phyloP scores from a whole-genome alignment of 2,113 vertebrate species.

The Nanorana parkeri region DNA sequence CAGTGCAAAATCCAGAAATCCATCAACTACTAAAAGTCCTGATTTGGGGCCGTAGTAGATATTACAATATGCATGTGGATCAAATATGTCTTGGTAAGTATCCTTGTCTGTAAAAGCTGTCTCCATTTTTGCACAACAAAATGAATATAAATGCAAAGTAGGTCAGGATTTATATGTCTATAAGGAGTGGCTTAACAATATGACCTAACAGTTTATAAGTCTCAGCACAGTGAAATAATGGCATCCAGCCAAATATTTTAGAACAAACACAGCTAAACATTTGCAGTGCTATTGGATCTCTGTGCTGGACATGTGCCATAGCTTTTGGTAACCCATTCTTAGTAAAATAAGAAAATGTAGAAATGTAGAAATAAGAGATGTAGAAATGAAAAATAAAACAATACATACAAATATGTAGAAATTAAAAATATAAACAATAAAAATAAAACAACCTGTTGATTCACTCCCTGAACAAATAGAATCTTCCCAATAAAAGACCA shows the following conservation, averaged over 20 bases:
- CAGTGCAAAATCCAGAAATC: conserved; percentile 62
- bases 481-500: no score
- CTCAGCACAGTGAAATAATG: background rate
- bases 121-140: conserved; percentile 50
- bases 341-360: background rate
- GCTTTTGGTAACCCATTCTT: conserved; percentile 17
- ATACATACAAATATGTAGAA: no score
- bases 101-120: conserved; percentile 65
- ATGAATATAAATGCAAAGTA: background rate
- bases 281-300: background rate
- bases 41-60: conserved; percentile 64
- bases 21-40: conserved; percentile 58
- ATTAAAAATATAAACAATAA: no score
- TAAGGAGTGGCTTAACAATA: background rate
- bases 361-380: background rate
- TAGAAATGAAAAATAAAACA: no score
- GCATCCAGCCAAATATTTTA: background rate
- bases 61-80: conserved; percentile 64
- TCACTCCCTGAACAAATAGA: no score
- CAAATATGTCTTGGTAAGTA: conserved; percentile 66
- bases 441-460: no score
- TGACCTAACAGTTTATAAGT: background rate
- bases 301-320: background rate
- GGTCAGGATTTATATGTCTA: background rate
- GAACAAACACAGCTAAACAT: background rate